Conservation (phyloP, 2,113 vertebrate species). For the Sander vitreus region DNA sequence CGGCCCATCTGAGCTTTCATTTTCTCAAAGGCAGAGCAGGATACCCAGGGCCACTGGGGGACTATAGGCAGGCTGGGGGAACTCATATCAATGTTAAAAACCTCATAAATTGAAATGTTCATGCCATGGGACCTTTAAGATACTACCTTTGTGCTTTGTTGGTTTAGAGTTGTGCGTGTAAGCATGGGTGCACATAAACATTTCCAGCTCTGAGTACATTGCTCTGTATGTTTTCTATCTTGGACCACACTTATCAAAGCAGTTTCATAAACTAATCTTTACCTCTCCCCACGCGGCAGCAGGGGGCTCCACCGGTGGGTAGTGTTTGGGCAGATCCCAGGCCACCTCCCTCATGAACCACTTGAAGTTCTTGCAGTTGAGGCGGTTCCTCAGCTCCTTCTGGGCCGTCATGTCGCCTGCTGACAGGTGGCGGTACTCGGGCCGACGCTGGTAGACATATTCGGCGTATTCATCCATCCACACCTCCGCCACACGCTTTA, state of each 20-base stretch:
- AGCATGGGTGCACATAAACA: not conserved
- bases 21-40: too few species aligned
- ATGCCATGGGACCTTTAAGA: not conserved
- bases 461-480: constrained; percentile 99
- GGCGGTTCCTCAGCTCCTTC: constrained; percentile 90
- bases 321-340: constrained; percentile 96
- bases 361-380: constrained; percentile 93
- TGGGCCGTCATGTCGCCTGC: constrained; percentile 91
- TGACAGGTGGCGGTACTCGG: constrained; percentile 96
- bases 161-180: not conserved
- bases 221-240: not conserved
- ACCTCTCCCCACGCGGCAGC: constrained; percentile 98
- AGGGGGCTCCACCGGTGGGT: constrained; percentile 95
- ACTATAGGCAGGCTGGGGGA: too few species aligned
- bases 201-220: not conserved
- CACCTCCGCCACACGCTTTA: constrained; percentile 97
- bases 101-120: too few species aligned
- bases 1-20: too few species aligned
- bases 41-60: too few species aligned
- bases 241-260: too few species aligned
- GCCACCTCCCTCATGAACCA: constrained; percentile 98
- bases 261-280: not conserved
- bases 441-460: constrained; percentile 95
- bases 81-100: too few species aligned
- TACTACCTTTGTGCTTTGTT: not conserved